Evolutionary conservation across 30 jellyfish, hydroid and myxozoan species (phyloP), one percentile per base, ranked within the genome.

Genomic region (Hydractinia echinata): DNA sequence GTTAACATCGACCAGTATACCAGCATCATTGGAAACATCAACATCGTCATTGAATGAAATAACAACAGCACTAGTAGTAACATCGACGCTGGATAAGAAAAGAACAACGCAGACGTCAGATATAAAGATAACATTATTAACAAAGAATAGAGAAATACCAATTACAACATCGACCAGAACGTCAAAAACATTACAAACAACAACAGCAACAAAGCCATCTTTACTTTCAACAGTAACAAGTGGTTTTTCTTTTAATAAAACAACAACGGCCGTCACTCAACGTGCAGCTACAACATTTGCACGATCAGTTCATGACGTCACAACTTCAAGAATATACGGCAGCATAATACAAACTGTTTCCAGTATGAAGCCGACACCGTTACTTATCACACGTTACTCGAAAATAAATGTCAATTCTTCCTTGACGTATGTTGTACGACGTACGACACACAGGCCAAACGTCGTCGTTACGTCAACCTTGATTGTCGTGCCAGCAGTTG

Each of bases 261-360:
- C 70, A 60, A 13, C 70, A 16, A 16, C 2, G 70, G 19, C 70
- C 19, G 70, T 13, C n/a, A 60, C 70, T 13, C 19, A 13, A 60
- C 70, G 18, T 13, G 19, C 70, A 13, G 19, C 2, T 60, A 60
- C 70, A 60, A 60, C 70, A 60, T 60, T 60, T 1, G 9, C 76
- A 66, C 21, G 53, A 66, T 66, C 76, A 66, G 15, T 13, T 13
- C 49, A 66, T 66, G 8, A 50, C 76, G 76, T 13, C 76, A 66
- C 21, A 13, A 66, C 21, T 6, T 66, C 53, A 66, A 8, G 76
- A 50, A 66, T 19, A 19, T 6, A 66, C 10, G 9, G 8, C 15
- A 66, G 76, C 21, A 13, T 30, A 30, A 30, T 30, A 30, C 44
- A 30, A 30, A 30, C 44, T 30, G 44, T 30, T 0, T 30, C 44